phyloP scores from a whole-genome alignment of 1,140 invertebrate genomes.

The Panulirus ornatus region DNA sequence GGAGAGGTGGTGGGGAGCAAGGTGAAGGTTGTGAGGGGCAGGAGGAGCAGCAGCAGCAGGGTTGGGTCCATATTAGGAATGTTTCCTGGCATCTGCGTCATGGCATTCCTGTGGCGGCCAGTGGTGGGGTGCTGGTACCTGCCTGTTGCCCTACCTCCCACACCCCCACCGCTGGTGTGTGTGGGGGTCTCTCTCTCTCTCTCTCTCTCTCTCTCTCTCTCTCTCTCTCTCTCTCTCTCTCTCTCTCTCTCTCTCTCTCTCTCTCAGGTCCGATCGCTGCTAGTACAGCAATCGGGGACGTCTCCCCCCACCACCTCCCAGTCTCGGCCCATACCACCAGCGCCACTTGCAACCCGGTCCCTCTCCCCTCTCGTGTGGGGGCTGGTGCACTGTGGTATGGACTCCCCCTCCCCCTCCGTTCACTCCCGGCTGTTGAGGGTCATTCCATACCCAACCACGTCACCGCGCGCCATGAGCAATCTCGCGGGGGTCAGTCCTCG shows the following conservation, averaged over 20 bases:
- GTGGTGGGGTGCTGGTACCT: neutral
- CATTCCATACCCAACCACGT: no score
- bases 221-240: slow-evolving; percentile 34
- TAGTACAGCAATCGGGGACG: neutral
- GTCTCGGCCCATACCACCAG: no score
- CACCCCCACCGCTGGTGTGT: neutral
- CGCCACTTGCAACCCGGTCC: no score
- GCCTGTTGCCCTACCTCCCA: no score
- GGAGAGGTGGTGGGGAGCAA: neutral
- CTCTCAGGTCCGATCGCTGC: neutral
- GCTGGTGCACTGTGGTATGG: no score
- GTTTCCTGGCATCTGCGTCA: neutral
- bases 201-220: slow-evolving; percentile 6
- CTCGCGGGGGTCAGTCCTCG: no score
- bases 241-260: slow-evolving; percentile 2
- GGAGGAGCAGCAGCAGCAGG: neutral
- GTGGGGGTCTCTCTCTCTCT: slow-evolving; percentile 13
- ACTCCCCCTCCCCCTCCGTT: no score
- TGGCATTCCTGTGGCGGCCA: neutral
- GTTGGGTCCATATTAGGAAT: neutral
- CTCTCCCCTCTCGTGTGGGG: no score
- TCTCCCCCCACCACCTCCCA: slow-evolving; percentile 11
- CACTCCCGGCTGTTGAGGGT: no score
- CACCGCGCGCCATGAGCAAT: no score
- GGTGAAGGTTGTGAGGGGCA: neutral